phyloP scores from a whole-genome alignment of 2,888 invertebrate genomes.

The Rhingia rostrata region DNA sequence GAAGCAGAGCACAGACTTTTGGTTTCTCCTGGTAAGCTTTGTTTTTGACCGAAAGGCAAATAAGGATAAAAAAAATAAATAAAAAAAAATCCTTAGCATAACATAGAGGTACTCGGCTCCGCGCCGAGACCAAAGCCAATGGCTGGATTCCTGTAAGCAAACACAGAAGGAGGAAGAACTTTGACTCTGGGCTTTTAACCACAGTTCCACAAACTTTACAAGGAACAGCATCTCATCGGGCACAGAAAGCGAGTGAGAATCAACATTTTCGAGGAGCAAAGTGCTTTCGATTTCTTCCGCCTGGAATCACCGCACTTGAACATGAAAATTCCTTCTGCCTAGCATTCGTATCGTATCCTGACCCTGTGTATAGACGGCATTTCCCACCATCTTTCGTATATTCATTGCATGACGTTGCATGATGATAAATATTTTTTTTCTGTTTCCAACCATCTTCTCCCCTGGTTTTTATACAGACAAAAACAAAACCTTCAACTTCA shows the following conservation, averaged over 20 bases:
- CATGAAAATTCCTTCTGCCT: constrained; percentile 32
- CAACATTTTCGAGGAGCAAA: constrained; percentile 29
- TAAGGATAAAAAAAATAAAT: constrained; percentile 24
- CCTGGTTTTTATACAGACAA: background rate
- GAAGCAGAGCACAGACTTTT: constrained; percentile 64
- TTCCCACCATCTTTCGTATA: constrained; percentile 52
- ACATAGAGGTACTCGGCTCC: constrained; percentile 9
- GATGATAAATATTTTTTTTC: constrained; percentile 41
- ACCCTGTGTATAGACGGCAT: constrained; percentile 11
- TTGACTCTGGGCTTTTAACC: constrained; percentile 35
- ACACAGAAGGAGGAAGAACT: constrained; percentile 13
- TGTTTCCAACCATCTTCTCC: background rate
- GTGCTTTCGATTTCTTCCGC: constrained; percentile 70
- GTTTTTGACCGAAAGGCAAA: constrained; percentile 47
- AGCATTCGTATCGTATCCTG: constrained; percentile 38
- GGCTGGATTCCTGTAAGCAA: constrained; percentile 11
- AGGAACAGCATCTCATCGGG: constrained; percentile 12
- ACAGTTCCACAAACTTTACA: constrained; percentile 12
- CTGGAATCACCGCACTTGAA: constrained; percentile 67
- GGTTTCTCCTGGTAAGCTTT: constrained; percentile 12
- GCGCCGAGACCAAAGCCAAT: constrained; percentile 15
- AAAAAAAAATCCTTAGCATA: constrained; percentile 37
- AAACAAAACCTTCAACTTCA: constrained; percentile 38
- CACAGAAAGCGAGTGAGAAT: constrained; percentile 4
- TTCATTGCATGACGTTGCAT: constrained; percentile 69